Base-by-base conservation (phyloP, 2,888 invertebrate genomes). In the Eretmocerus hayati region DNA sequence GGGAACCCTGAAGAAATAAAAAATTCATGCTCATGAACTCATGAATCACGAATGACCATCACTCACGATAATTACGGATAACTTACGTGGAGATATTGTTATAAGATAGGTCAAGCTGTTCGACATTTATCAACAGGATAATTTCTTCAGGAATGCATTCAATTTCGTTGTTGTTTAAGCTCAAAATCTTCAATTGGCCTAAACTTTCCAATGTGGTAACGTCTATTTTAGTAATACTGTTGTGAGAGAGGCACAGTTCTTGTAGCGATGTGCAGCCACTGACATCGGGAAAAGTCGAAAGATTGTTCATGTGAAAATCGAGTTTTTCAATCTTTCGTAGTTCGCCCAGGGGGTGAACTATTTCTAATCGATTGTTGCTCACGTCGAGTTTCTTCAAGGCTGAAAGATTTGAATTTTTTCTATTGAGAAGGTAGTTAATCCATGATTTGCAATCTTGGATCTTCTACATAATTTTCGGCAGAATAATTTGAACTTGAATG, bases 191-290 rank as follows among this genome's bases (percentile, higher is more conserved):
- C 50, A 90, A 72, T 61, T 84, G 81, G 46, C 81, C 78, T 75
- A 88, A 76, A 56, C 81, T 80, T 60, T 85, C 84, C 64, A 87
- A 82, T 61, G 83, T 81, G 33, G 83, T 83, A 49, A 76, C 75
- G 8, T 84, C 80, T 44, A 92, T 76, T 69, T 81, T 81, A 75
- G 79, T 78, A 50, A 93, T 83, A 58, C 74, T 81, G 75, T 93
- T 93, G 69, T 90, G 87, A 44, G 89, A 85, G 60, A 90, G 75
- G 72, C 90, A 84, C 46, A 93, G 72, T 72, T 91, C 89, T 72
- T 84, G 85, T 13, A 94, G 72, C 40, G 80, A 77, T 41, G 78
- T 76, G 66, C 90, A 91, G 42, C 87, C 85, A 58, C 79, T 81
- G 54, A 90, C 83, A 62, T 84, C 81, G 0, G 93, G 92, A 52